Percentiles rank a stretch among this genome's conserved stretches.
Evolutionary conservation across 2,888 invertebrate genomes (phyloP).

Genomic region (Schrankia costaestrigalis): DNA sequence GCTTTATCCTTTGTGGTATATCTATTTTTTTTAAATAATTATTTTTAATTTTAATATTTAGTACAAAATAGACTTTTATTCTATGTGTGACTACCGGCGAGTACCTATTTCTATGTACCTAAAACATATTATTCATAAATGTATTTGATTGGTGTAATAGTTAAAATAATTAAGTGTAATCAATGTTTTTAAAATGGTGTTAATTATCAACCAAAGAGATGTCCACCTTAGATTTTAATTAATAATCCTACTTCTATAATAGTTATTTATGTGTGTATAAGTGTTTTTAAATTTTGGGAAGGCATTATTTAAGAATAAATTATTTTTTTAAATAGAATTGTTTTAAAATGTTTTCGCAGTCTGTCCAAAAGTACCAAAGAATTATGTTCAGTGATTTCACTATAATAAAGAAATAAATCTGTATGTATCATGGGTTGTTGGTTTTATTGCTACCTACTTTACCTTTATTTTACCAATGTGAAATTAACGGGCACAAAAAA

Average conservation of each 20-base stretch:
- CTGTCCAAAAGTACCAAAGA: conserved; percentile 56
- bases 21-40: no score
- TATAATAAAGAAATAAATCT: conserved; percentile 25
- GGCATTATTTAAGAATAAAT: conserved; percentile 20
- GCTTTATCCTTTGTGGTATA: no score
- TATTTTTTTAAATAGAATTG: not conserved
- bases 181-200: no score
- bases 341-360: conserved; percentile 18
- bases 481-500: no score
- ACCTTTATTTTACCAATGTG: no score
- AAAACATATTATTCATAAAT: no score
- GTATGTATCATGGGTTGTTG: conserved; percentile 9
- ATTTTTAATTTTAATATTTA: no score
- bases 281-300: conserved; percentile 19
- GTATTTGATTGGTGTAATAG: no score
- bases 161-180: no score
- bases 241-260: conserved; percentile 14
- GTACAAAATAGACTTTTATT: no score
- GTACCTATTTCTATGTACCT: no score
- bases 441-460: conserved; percentile 7
- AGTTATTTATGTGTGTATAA: conserved; percentile 15
- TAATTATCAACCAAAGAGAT: conserved; percentile 50
- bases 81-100: no score
- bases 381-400: conserved; percentile 32
- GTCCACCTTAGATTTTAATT: conserved; percentile 34